Conservation (phyloP, 2,797 vertebrate genomes). For the Atherinosoma microstoma region DNA sequence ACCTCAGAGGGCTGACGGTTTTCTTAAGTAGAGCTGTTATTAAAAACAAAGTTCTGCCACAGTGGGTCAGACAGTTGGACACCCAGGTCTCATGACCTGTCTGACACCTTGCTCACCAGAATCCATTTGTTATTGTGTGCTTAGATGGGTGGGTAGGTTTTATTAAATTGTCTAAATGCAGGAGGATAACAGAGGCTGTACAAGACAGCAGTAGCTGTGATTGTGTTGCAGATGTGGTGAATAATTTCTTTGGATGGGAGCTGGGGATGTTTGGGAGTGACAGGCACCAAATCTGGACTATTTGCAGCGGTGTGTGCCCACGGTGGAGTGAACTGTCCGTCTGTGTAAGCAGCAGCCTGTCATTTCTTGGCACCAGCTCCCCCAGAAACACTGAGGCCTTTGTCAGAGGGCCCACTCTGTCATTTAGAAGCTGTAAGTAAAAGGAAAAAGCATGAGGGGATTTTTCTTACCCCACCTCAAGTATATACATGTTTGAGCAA, state of each 20-base stretch:
- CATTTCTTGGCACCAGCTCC: constrained; percentile 62
- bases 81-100: constrained; percentile 49
- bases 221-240: constrained; percentile 6
- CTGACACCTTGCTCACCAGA: constrained; percentile 43
- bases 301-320: neutral
- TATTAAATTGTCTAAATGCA: constrained; percentile 35
- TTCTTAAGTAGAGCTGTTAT: constrained; percentile 30
- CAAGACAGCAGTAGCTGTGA: neutral
- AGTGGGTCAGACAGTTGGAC: constrained; percentile 17
- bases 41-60: constrained; percentile 46
- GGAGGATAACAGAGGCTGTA: too few relatives aligned
- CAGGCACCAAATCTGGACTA: constrained; percentile 60
- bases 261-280: constrained; percentile 32
- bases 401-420: constrained; percentile 60
- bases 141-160: constrained; percentile 6
- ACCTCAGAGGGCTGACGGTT: constrained; percentile 36
- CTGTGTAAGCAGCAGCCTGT: constrained; percentile 59
- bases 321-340: constrained; percentile 38
- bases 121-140: constrained; percentile 10
- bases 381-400: constrained; percentile 71
- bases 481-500: constrained; percentile 1
- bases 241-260: constrained; percentile 6
- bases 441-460: constrained; percentile 40
- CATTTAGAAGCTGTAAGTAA: constrained; percentile 57
- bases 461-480: constrained; percentile 31